Percentiles rank a stretch among this genome's conserved stretches.
phyloP scores from a whole-genome alignment of 2,113 vertebrate genomes.

The Riparia riparia region DNA sequence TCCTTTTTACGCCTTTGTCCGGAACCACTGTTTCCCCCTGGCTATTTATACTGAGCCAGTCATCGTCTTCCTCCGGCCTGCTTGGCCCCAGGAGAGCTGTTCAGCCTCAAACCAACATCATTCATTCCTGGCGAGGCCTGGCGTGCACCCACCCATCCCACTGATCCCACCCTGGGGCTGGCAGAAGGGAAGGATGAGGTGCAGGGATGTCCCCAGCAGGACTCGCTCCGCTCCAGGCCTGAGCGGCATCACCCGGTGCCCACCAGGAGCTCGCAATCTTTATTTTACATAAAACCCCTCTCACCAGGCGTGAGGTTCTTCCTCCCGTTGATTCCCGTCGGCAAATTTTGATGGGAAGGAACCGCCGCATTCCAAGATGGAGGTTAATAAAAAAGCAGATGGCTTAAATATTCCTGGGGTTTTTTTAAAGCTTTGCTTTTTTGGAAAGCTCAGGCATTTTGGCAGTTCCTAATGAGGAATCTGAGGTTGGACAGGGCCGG shows the following conservation, averaged over 20 bases:
- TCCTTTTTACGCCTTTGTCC: background rate
- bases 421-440: background rate
- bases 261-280: rapidly evolving
- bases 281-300: background rate
- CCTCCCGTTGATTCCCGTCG: background rate
- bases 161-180: background rate
- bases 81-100: background rate
- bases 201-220: background rate
- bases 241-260: background rate
- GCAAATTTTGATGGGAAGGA: conserved; percentile 4
- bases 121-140: background rate
- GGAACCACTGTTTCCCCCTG: background rate
- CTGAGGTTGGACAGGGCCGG: background rate
- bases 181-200: background rate
- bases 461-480: conserved; percentile 1
- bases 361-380: background rate
- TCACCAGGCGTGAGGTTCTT: background rate
- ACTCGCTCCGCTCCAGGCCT: rapidly evolving
- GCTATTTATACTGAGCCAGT: background rate
- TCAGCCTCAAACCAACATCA: background rate
- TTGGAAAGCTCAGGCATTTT: background rate
- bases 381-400: conserved; percentile 17
- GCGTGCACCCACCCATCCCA: background rate
- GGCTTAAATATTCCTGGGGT: background rate
- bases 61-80: background rate